These are phyloP conservation scores for Cladopsammia gracilis DNA, from an alignment of 64 coral and sea anemone genomes.

Conservation along the genomic window DNA sequence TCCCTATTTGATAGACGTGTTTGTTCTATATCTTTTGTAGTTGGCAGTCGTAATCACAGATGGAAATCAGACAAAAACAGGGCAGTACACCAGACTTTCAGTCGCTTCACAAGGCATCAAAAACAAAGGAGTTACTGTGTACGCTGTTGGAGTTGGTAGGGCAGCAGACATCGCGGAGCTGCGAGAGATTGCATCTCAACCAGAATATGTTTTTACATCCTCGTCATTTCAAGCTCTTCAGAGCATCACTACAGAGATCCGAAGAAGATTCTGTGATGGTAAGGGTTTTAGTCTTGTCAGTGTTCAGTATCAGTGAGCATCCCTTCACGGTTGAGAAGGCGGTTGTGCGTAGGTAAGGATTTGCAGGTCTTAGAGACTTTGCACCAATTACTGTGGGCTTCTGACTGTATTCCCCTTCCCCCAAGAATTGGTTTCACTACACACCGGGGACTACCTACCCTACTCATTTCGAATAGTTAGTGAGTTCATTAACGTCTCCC, in stretches of 20 bases:
- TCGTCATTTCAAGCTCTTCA: constrained; percentile 25
- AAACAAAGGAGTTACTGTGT: not conserved
- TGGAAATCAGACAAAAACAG: too few relatives aligned
- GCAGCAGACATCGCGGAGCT: too few relatives aligned
- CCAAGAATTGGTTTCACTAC: too few relatives aligned
- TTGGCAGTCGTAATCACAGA: constrained; percentile 51
- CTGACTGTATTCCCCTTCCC: too few relatives aligned
- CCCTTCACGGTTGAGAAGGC: not conserved
- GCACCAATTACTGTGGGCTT: too few relatives aligned
- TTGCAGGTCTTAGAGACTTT: not conserved
- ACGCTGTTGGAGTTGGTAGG: too few relatives aligned
- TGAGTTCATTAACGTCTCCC: too few relatives aligned
- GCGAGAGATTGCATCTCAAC: too few relatives aligned
- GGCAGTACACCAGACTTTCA: not conserved
- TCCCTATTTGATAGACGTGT: not conserved
- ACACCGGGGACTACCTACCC: too few relatives aligned
- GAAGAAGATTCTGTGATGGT: not conserved
- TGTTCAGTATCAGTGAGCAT: too few relatives aligned
- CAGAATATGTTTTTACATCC: not conserved
- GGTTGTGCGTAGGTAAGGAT: not conserved
- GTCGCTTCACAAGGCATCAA: constrained; percentile 50
- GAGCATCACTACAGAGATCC: not conserved
- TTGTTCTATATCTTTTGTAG: not conserved
- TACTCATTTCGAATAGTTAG: too few relatives aligned
- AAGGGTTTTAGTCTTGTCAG: not conserved